These are phyloP conservation scores for Pelochelys cantorii DNA, from an alignment of 2,797 vertebrate genomes.

Conservation along the genomic window DNA sequence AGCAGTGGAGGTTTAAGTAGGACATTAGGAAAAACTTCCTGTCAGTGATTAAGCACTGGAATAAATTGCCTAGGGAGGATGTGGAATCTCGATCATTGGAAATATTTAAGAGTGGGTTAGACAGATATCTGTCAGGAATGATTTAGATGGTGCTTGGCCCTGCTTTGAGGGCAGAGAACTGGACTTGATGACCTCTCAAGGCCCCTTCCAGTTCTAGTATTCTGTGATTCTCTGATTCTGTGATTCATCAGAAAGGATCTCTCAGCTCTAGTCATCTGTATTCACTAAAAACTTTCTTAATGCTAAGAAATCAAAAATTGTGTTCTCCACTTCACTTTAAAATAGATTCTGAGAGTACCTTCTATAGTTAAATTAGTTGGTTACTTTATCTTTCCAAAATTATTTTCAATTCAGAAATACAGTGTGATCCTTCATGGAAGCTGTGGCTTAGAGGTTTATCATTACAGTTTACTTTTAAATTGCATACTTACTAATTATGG, in stretches of 20 bases:
- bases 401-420: conserved; percentile 37
- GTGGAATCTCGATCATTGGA: too few species aligned
- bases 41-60: too few species aligned
- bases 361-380: neutral
- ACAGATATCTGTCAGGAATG: too few species aligned
- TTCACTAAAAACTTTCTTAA: neutral
- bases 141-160: too few species aligned
- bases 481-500: neutral
- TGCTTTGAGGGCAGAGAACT: too few species aligned
- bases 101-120: too few species aligned
- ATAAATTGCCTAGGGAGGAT: too few species aligned
- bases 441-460: neutral
- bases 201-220: too few species aligned
- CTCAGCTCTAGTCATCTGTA: neutral
- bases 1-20: too few species aligned
- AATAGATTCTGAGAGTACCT: neutral
- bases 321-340: neutral
- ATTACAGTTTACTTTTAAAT: conserved; percentile 4
- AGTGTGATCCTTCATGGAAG: neutral
- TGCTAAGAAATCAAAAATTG: neutral
- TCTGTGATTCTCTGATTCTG: too few species aligned
- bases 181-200: too few species aligned
- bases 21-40: too few species aligned
- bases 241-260: neutral
- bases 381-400: conserved; percentile 26